Evolutionary conservation across 1,140 invertebrate genomes (phyloP).

Genomic region (Galleria mellonella): DNA sequence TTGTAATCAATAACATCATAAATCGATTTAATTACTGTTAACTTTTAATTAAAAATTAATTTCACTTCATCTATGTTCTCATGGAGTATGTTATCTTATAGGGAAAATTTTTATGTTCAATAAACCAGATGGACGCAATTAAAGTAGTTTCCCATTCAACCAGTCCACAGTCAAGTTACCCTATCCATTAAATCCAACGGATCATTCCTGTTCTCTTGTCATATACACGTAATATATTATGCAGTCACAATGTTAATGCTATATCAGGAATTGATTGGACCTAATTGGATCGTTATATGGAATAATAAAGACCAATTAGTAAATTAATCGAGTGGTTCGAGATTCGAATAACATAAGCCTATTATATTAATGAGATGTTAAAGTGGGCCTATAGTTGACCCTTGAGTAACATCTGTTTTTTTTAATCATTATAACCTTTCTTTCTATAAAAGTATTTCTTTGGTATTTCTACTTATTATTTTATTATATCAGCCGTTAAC

Average conservation of each 20-base stretch:
- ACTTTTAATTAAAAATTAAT: conserved; percentile 5
- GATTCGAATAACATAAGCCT: conserved; percentile 19
- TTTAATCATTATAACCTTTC: no score
- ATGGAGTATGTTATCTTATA: neutral
- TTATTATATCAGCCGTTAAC: no score
- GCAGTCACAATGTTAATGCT: conserved; percentile 44
- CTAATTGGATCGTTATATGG: conserved; percentile 63
- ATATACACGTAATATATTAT: conserved; percentile 55
- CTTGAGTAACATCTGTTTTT: neutral
- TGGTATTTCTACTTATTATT: no score
- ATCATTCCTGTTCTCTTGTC: conserved; percentile 39
- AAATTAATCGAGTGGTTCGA: conserved; percentile 52
- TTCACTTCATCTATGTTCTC: neutral
- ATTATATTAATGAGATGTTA: neutral
- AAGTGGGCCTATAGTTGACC: conserved; percentile 3
- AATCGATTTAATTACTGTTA: neutral
- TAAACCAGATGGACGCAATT: conserved; percentile 9
- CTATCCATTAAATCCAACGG: conserved; percentile 29
- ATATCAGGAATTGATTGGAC: conserved; percentile 63
- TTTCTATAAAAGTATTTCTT: no score
- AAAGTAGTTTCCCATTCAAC: conserved; percentile 38
- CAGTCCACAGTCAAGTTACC: conserved; percentile 33
- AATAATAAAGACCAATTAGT: conserved; percentile 69
- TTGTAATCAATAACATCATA: no score
- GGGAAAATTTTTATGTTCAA: no score